Evolutionary conservation across 2,797 vertebrate species (phyloP).

Genomic region (Pyrocephalus nanus): DNA sequence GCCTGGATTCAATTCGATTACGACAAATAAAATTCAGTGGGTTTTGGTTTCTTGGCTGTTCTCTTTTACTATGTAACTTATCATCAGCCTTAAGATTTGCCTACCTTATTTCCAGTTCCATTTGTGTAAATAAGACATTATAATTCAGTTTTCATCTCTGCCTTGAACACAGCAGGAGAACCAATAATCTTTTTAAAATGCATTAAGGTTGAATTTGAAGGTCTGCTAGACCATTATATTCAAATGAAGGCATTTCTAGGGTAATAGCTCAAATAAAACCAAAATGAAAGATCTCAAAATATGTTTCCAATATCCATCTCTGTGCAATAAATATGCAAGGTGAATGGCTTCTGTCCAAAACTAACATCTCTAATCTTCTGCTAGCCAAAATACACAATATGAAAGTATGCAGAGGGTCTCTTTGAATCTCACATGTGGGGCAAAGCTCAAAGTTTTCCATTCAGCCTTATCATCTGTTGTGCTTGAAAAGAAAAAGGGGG

Average conservation of each 20-base stretch:
- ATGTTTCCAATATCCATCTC: conserved; percentile 53
- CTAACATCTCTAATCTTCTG: conserved; percentile 45
- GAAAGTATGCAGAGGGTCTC: neutral
- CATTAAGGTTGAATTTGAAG: conserved; percentile 1
- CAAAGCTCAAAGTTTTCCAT: conserved; percentile 27
- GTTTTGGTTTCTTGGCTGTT: conserved; percentile 13
- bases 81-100: conserved; percentile 24
- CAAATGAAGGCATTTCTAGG: conserved; percentile 39
- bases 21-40: conserved; percentile 2
- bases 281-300: conserved; percentile 39
- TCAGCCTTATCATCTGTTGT: neutral
- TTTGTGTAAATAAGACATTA: neutral
- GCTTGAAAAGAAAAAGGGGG: neutral
- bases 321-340: conserved; percentile 54
- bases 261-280: conserved; percentile 45
- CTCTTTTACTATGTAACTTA: conserved; percentile 27
- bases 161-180: neutral
- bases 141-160: neutral
- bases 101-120: neutral
- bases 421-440: conserved; percentile 8
- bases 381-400: conserved; percentile 62
- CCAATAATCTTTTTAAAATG: neutral
- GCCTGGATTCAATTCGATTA: neutral
- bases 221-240: conserved; percentile 26
- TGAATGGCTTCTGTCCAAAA: conserved; percentile 63